Evolutionary conservation across 2,888 invertebrate genomes (phyloP).

Genomic region (Sarcophaga rosellei): DNA sequence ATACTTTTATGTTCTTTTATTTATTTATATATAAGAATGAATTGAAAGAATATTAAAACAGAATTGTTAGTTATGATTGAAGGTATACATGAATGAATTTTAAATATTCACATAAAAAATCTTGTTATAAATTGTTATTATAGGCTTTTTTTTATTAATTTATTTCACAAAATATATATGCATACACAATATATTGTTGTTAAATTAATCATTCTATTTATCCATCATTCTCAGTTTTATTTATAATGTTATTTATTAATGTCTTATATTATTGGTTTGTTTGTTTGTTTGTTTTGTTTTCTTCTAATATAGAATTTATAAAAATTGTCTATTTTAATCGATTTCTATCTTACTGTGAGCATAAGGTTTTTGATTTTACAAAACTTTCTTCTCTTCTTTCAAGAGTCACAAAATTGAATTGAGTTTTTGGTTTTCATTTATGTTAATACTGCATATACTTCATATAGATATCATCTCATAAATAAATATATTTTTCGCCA

Average conservation of each 20-base stretch:
- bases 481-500: too few species aligned
- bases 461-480: too few species aligned
- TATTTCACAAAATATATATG: not conserved
- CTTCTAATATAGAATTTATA: not conserved
- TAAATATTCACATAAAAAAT: not conserved
- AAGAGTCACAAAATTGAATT: too few species aligned
- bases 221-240: too few species aligned
- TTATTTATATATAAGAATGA: too few species aligned
- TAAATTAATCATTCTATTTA: not conserved
- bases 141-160: not conserved
- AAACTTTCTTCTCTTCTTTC: not conserved
- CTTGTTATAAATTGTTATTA: not conserved
- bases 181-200: not conserved
- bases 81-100: not conserved
- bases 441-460: too few species aligned
- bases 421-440: too few species aligned
- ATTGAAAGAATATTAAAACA: too few species aligned
- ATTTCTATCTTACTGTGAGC: slow-evolving; percentile 51
- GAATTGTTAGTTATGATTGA: too few species aligned
- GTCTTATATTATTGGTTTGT: not conserved
- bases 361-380: slow-evolving; percentile 58
- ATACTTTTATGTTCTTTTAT: too few species aligned
- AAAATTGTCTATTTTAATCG: slow-evolving; percentile 45
- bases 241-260: not conserved
- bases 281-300: not conserved